Conservation (phyloP, 2,797 vertebrate genomes). For the Emydoidea blandingii region DNA sequence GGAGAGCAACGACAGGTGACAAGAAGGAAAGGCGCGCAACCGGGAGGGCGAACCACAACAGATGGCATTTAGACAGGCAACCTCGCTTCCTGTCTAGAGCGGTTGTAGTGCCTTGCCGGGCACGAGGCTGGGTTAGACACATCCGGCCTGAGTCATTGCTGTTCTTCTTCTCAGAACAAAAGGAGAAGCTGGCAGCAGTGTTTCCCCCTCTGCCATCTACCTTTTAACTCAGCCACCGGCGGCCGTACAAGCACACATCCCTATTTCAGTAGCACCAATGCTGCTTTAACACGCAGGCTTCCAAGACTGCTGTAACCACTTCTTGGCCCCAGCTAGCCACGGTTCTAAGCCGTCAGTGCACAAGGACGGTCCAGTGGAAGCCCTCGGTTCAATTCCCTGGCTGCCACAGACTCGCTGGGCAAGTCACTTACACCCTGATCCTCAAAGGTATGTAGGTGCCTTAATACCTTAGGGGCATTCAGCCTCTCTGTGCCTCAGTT, state of each 20-base stretch:
- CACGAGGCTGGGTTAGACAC: not conserved
- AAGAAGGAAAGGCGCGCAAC: not conserved
- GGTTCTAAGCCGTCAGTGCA: too few species aligned
- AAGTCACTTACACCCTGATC: not conserved
- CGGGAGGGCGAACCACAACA: rapidly evolving
- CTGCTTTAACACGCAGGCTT: not conserved
- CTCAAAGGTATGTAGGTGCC: too few species aligned
- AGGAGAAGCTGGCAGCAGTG: not conserved
- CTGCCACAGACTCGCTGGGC: too few species aligned
- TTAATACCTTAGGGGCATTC: not conserved
- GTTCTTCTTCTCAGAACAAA: not conserved
- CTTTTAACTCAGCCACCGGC: not conserved
- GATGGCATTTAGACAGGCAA: not conserved
- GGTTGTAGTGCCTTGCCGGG: not conserved
- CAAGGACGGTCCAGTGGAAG: not conserved
- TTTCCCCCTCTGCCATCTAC: not conserved
- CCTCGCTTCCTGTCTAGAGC: not conserved
- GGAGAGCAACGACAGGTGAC: not conserved
- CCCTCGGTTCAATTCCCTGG: not conserved
- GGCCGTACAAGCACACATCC: not conserved
- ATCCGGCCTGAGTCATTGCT: not conserved
- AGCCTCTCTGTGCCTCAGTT: not conserved
- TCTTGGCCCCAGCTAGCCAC: not conserved
- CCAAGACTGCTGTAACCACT: too few species aligned
- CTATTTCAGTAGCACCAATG: not conserved